Conservation (phyloP, 2,113 vertebrate species). For the Nycticryphes semicollaris region DNA sequence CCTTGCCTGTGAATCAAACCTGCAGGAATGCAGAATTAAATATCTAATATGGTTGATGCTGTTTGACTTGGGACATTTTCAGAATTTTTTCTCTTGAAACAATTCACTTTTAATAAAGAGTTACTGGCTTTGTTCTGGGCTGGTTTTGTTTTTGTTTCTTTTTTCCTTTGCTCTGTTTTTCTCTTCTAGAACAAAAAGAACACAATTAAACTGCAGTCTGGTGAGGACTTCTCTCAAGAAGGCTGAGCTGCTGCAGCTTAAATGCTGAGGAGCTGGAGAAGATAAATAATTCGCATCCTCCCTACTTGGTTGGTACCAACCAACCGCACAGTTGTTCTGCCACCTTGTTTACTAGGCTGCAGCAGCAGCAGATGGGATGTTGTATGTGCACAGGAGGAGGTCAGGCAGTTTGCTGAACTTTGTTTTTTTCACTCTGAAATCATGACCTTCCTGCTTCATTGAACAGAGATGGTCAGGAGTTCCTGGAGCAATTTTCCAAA, state of each 20-base stretch:
- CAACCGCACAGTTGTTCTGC: background rate
- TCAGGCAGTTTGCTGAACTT: background rate
- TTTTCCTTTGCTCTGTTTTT: background rate
- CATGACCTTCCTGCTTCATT: background rate
- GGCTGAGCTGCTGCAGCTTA: background rate
- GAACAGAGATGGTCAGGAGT: background rate
- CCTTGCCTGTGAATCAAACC: background rate
- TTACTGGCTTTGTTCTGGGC: background rate
- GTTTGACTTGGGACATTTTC: background rate
- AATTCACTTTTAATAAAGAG: background rate
- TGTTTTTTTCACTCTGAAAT: background rate
- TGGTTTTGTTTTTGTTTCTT: background rate
- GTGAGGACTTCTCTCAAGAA: background rate
- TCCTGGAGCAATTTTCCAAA: constrained; percentile 51
- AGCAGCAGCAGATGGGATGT: background rate
- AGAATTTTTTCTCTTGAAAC: constrained; percentile 4
- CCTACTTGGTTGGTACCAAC: background rate
- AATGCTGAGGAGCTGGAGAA: background rate
- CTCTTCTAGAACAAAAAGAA: background rate
- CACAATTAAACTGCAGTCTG: background rate
- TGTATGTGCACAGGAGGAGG: background rate
- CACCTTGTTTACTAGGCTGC: background rate
- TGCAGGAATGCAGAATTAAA: background rate
- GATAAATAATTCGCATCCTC: background rate
- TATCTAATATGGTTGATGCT: background rate